Conservation (phyloP, 2,888 invertebrate genomes). For the Crepidodera aurea region DNA sequence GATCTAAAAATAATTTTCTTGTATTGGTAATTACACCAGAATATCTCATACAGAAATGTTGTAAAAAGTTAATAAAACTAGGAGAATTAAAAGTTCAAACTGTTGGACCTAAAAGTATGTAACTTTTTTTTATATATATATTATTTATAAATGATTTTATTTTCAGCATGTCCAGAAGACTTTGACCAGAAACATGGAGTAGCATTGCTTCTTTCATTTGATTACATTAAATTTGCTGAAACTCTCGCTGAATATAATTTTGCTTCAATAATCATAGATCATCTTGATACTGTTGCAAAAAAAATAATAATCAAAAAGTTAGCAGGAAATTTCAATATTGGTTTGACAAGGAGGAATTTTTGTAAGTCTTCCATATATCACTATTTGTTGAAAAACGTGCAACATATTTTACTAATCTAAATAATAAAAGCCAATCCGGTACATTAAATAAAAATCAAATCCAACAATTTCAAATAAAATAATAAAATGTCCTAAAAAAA, state of each 20-base stretch:
- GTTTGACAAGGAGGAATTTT: conserved; percentile 54
- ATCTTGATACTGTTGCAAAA: conserved; percentile 51
- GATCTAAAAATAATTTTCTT: conserved; percentile 34
- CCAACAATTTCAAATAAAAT: too few species aligned
- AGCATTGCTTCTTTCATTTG: conserved; percentile 46
- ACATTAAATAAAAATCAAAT: too few species aligned
- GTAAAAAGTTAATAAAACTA: conserved; percentile 48
- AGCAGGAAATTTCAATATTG: conserved; percentile 52
- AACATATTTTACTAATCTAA: too few species aligned
- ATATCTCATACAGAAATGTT: conserved; percentile 47
- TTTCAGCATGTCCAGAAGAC: conserved; percentile 39
- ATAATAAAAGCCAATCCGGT: too few species aligned
- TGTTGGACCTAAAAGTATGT: conserved; percentile 45
- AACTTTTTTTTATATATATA: neutral
- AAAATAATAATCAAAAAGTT: conserved; percentile 50
- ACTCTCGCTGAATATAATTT: conserved; percentile 45
- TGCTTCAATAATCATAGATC: conserved; percentile 51
- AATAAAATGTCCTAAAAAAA: too few species aligned
- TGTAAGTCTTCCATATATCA: too few species aligned
- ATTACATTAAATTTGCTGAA: conserved; percentile 47
- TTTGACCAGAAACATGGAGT: conserved; percentile 36
- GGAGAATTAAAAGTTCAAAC: conserved; percentile 44
- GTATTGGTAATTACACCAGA: conserved; percentile 49
- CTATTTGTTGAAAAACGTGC: too few species aligned
- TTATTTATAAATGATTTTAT: neutral